Evolutionary conservation across 2,797 vertebrate genomes (phyloP), one percentile per base, ranked within the genome.

Genomic region (Cossypha caffra): DNA sequence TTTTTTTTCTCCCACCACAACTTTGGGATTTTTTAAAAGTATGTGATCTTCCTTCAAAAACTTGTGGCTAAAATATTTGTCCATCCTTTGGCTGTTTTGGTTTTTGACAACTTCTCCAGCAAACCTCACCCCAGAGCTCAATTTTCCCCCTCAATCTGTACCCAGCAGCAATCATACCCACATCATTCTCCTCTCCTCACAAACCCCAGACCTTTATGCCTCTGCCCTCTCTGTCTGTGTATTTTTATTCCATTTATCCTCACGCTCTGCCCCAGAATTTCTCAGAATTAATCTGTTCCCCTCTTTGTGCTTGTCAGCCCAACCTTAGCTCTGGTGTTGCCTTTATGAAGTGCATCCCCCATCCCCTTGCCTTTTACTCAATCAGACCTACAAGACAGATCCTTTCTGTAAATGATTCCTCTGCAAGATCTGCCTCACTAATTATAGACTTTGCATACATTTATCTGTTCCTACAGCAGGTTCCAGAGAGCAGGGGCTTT

Each of bases 401-500:
- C 13, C 72, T 45, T 85, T 45, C 64, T 54, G 17, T 15, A 62
- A 63, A n/a, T 6, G 33, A 62, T 25, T 58, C 3, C 16, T 59
- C 50, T 42, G 43, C 25, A 24, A 78, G 61, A 43, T 57, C 33
- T 50, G 50, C 24, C 86, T 84, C 52, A 3, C 64, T 51, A 47
- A 45, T 87, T 88, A 29, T 5, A 37, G 4, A 45, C n/a, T 50
- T 42, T 3, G 55, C 29, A 31, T 3, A 3, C 38, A 51, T 75
- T 92, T 88, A 86, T 80, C 81, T 87, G 61, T 54, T 80, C 29
- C 33, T 61, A 38, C 75, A 92, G 78, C 58, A 69, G 58, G 58
- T 78, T 96, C 91, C 92, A 62, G 64, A 66, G 85, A 79, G 85
- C 58, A 89, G 57, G 45, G 54, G 51, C 72, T 94, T 96, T 94